Percentiles rank a stretch among this genome's conserved stretches.
phyloP scores from a whole-genome alignment of 2,113 vertebrate genomes.

The Oophaga pumilio region DNA sequence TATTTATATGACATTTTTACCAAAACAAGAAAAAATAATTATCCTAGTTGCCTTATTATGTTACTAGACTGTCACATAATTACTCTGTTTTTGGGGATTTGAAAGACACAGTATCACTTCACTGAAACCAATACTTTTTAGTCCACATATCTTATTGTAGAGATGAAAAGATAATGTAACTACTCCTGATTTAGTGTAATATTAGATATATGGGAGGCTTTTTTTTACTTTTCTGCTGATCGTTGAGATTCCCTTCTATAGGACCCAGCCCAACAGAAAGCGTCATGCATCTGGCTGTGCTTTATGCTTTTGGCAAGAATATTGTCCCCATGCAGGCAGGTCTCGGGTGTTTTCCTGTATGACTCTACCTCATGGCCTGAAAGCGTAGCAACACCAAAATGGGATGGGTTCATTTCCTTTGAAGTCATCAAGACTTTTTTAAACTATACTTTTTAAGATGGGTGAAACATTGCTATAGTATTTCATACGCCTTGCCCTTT shows the following conservation, averaged over 20 bases:
- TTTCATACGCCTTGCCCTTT: neutral
- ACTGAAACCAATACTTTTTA: too few relatives aligned
- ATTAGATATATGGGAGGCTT: neutral
- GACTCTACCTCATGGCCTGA: neutral
- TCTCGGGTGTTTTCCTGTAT: slow-evolving; percentile 35
- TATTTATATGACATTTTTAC: too few relatives aligned
- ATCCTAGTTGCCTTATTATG: too few relatives aligned
- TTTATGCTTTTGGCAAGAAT: slow-evolving; percentile 2
- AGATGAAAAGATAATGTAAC: neutral
- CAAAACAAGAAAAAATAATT: too few relatives aligned
- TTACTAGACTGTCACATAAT: too few relatives aligned
- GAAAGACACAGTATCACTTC: too few relatives aligned
- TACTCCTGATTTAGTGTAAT: neutral
- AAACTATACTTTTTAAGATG: neutral
- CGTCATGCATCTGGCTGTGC: slow-evolving; percentile 8
- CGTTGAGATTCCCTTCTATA: neutral
- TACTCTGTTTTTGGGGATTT: too few relatives aligned
- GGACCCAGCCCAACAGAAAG: slow-evolving; percentile 38
- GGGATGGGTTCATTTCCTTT: slow-evolving; percentile 36
- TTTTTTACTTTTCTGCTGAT: slow-evolving; percentile 35
- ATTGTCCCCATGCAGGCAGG: neutral
- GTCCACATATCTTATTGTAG: too few relatives aligned
- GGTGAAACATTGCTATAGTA: neutral
- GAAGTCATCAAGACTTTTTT: slow-evolving; percentile 19
- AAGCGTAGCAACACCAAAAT: slow-evolving; percentile 3